A percentile compares a stretch with the other conserved stretches of the same genome.
Evolutionary conservation across 2,113 vertebrate genomes (phyloP).

Genomic region (Sapayoa aenigma): DNA sequence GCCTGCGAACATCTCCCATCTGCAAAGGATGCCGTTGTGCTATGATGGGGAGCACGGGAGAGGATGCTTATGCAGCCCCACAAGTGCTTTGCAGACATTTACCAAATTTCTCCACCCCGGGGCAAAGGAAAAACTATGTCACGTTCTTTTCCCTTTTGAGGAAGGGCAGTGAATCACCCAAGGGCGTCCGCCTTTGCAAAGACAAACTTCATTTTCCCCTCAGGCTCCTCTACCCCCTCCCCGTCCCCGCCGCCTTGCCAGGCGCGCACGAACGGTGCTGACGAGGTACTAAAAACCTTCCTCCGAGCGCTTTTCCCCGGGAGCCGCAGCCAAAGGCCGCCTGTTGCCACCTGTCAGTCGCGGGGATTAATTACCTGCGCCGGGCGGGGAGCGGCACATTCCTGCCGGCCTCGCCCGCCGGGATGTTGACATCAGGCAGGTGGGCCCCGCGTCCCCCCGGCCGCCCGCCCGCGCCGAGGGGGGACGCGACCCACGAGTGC

Average conservation of each 20-base stretch:
- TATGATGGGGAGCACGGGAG: fast-evolving
- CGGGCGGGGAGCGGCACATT: constrained; percentile 81
- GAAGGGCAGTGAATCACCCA: not conserved
- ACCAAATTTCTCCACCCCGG: not conserved
- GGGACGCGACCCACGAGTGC: not conserved
- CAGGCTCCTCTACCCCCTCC: not conserved
- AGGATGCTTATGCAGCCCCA: not conserved
- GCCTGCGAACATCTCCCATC: not conserved
- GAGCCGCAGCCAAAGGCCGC: constrained; percentile 75
- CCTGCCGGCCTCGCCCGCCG: constrained; percentile 74
- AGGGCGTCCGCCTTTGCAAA: not conserved
- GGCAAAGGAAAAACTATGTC: not conserved
- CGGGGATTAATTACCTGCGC: constrained; percentile 82
- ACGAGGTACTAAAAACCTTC: constrained; percentile 61
- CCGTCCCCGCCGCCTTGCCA: not conserved
- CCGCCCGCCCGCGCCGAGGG: not conserved
- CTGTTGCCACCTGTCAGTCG: constrained; percentile 86
- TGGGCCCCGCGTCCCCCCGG: constrained; percentile 62
- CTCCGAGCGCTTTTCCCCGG: constrained; percentile 50
- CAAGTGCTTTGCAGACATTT: not conserved
- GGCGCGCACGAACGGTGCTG: constrained; percentile 53
- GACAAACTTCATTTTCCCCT: not conserved
- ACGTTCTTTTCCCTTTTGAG: not conserved
- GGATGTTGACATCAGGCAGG: constrained; percentile 79
- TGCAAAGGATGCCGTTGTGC: fast-evolving